phyloP scores from a whole-genome alignment of 2,888 invertebrate species.

The Linyphia triangularis region DNA sequence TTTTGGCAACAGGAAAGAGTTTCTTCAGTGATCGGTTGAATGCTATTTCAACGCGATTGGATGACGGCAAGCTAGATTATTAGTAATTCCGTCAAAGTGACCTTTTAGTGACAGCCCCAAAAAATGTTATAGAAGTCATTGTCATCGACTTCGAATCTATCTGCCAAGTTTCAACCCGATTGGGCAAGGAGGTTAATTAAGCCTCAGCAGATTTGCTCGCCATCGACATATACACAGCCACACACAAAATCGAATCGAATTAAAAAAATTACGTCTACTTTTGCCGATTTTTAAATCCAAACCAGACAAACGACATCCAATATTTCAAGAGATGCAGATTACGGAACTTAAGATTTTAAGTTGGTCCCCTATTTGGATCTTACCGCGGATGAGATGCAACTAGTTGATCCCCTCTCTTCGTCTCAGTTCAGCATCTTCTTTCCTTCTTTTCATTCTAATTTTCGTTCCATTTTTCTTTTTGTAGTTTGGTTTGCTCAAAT shows the following conservation, averaged over 20 bases:
- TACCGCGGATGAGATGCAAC: slow-evolving; percentile 45
- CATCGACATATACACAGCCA: too few species aligned
- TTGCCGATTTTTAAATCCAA: not conserved
- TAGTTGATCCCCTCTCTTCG: slow-evolving; percentile 65
- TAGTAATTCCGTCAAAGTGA: too few species aligned
- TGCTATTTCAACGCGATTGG: too few species aligned
- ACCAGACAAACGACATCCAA: not conserved
- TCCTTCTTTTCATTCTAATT: slow-evolving; percentile 65
- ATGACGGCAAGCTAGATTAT: too few species aligned
- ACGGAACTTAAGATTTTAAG: slow-evolving; percentile 23
- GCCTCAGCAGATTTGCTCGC: too few species aligned
- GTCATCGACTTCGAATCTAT: too few species aligned
- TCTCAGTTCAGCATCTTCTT: slow-evolving; percentile 41
- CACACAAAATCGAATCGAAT: too few species aligned
- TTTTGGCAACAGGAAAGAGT: too few species aligned
- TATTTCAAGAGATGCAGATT: slow-evolving; percentile 4
- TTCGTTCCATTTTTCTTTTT: slow-evolving; percentile 41
- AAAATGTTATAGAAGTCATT: too few species aligned
- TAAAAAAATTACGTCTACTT: not conserved
- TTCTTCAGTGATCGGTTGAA: too few species aligned
- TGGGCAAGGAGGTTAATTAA: not conserved
- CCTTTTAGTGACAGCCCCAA: too few species aligned
- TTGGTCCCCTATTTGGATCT: slow-evolving; percentile 19
- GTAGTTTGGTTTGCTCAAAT: not conserved
- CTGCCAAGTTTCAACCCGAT: not conserved